Percentiles rank a stretch among this genome's conserved stretches.
These are phyloP conservation scores for Staurois parvus DNA, from an alignment of 2,797 vertebrate genomes.

Conservation along the genomic window DNA sequence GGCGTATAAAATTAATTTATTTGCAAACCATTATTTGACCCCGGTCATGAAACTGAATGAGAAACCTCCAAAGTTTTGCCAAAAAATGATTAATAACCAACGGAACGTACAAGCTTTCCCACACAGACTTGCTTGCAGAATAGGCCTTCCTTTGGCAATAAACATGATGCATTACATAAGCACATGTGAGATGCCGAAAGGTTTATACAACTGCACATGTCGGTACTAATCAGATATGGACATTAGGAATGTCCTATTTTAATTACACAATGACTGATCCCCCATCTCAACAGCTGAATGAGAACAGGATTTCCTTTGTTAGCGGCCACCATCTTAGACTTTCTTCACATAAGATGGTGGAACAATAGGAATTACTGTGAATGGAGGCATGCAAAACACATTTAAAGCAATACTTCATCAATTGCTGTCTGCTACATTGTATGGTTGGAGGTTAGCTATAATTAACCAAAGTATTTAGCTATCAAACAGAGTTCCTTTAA, in stretches of 20 bases:
- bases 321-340: slow-evolving; percentile 1
- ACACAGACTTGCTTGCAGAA: slow-evolving; percentile 19
- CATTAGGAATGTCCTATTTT: slow-evolving; percentile 48
- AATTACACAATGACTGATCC: slow-evolving; percentile 45
- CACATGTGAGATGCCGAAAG: slow-evolving; percentile 43
- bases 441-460: background rate
- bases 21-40: slow-evolving; percentile 21
- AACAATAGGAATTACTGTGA: slow-evolving; percentile 16
- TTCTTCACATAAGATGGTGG: slow-evolving; percentile 23
- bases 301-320: slow-evolving; percentile 41
- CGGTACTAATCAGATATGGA: slow-evolving; percentile 47
- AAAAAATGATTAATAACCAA: slow-evolving; percentile 38
- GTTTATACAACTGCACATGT: slow-evolving; percentile 50
- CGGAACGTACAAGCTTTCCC: slow-evolving; percentile 1
- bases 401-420: slow-evolving; percentile 18
- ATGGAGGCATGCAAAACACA: slow-evolving; percentile 6
- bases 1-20: slow-evolving; percentile 14
- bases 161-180: slow-evolving; percentile 46
- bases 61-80: slow-evolving; percentile 9
- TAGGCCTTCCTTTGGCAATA: slow-evolving; percentile 35
- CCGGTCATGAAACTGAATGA: background rate
- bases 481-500: background rate
- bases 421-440: background rate
- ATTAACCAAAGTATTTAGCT: background rate
- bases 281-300: slow-evolving; percentile 40